These are phyloP conservation scores for Marmota flaviventris DNA, from an alignment of 2,113 vertebrate species.

Conservation along the genomic window DNA sequence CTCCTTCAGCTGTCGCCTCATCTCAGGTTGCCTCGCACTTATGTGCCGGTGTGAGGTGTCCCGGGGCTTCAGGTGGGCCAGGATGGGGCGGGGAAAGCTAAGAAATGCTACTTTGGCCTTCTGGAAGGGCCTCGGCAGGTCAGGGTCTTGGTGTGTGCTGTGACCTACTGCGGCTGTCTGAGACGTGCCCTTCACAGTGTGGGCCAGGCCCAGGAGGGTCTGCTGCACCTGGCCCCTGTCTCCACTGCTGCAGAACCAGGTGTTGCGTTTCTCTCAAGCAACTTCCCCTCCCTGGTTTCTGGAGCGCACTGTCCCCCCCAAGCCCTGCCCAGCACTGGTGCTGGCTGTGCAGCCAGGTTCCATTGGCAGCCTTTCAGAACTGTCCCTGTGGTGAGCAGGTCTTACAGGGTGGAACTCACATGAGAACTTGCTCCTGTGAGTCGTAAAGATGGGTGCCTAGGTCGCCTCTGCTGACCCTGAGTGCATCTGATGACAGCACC, in stretches of 20 bases:
- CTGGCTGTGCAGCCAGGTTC: rapidly evolving
- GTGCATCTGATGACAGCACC: neutral
- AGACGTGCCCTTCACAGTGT: neutral
- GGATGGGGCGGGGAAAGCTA: rapidly evolving
- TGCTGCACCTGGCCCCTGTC: neutral
- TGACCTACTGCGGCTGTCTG: rapidly evolving
- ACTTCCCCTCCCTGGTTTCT: too few species aligned
- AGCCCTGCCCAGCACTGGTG: too few species aligned
- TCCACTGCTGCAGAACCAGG: neutral
- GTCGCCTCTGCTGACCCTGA: neutral
- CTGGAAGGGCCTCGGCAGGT: neutral
- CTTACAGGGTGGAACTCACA: neutral
- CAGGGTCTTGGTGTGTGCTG: neutral
- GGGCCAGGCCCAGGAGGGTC: too few species aligned
- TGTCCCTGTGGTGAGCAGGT: neutral
- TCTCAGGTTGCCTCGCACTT: too few species aligned
- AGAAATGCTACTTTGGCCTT: too few species aligned
- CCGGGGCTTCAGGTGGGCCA: too few species aligned
- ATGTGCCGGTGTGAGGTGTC: neutral
- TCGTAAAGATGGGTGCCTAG: rapidly evolving
- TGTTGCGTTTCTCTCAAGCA: neutral
- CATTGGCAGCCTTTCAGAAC: too few species aligned
- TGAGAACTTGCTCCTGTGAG: too few species aligned
- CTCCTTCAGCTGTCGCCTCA: neutral
- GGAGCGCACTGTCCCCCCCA: rapidly evolving